phyloP scores from a whole-genome alignment of 2,113 vertebrate genomes.

The Pyxicephalus adspersus region DNA sequence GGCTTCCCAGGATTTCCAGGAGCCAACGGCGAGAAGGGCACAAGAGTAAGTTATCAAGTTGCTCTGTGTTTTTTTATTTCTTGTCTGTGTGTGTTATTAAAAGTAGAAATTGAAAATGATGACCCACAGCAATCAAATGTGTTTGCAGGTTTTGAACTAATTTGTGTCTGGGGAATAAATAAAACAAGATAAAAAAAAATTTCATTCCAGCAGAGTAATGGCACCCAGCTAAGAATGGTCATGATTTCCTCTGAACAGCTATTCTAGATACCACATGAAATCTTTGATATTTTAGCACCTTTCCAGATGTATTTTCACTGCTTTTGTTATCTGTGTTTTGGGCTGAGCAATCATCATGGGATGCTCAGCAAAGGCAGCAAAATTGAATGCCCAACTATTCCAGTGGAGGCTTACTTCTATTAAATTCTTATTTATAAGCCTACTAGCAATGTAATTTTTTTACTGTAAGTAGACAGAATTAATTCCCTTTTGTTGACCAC shows the following conservation, averaged over 20 bases:
- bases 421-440: not conserved
- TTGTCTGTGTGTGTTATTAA: not conserved
- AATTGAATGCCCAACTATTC: not conserved
- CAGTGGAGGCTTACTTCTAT: not conserved
- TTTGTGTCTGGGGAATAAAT: too few relatives aligned
- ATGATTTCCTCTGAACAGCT: too few relatives aligned
- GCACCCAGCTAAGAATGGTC: too few relatives aligned
- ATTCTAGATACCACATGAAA: too few relatives aligned
- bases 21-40: constrained; percentile 94
- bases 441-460: not conserved
- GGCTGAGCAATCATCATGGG: not conserved
- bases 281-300: too few relatives aligned
- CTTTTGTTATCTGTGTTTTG: not conserved
- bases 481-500: not conserved
- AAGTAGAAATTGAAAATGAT: too few relatives aligned
- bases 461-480: not conserved
- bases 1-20: constrained; percentile 96
- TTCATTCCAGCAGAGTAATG: too few relatives aligned
- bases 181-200: too few relatives aligned
- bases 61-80: not conserved
- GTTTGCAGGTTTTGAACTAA: too few relatives aligned
- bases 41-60: constrained; percentile 76
- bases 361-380: not conserved
- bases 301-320: too few relatives aligned
- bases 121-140: too few relatives aligned